Base-by-base conservation (phyloP, 2,888 invertebrate species). In the Cryptocephalus primarius region DNA sequence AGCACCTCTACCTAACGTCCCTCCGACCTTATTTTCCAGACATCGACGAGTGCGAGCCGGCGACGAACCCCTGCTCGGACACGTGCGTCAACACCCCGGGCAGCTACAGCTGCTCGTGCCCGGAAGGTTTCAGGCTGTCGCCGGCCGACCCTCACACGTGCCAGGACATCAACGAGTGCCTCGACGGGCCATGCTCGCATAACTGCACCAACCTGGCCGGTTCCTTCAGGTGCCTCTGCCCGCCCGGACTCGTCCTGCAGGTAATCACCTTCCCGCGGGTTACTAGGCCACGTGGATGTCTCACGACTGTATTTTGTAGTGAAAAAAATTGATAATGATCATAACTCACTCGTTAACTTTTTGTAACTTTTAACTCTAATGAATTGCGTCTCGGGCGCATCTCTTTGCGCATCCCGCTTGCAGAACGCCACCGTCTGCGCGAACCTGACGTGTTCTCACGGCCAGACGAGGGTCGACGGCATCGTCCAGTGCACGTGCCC, bases 181-280 rank as follows among this genome's bases (percentile, higher is more conserved):
- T 61, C 1, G 44, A 52, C 8, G 63, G 66, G 40, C 72, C 72
- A 43, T 76, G 77, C 44, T 72, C 75, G 4, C 70, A 74, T 48
- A 61, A 67, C 31, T 85, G 85, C 61, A 69, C 76, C 39, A 82
- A 83, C 60, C 73, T 74, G 1, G 62, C 70, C 9, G 83, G 83
- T 11, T 75, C 77, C 14, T 83, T 75, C 59, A 63, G 67, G 33
- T 85, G 85, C 59, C 63, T 51, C 65, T 65, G 65, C 45, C 61
- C 63, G 3, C 49, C 54, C 47, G 60, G 53, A 8, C 52, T 59
- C 13, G 54, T 55, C 10, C 46, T 60, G 8, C 48, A 57, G 33
- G 53, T 57, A 39, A 43, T 44, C 14, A 54, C 58, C 22, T 6
- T 22, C 22, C 22, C 22, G 22, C 36, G 6, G 36, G 11, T 9